Conservation (phyloP, 2,888 invertebrate genomes). For the Melanophora roralis region DNA sequence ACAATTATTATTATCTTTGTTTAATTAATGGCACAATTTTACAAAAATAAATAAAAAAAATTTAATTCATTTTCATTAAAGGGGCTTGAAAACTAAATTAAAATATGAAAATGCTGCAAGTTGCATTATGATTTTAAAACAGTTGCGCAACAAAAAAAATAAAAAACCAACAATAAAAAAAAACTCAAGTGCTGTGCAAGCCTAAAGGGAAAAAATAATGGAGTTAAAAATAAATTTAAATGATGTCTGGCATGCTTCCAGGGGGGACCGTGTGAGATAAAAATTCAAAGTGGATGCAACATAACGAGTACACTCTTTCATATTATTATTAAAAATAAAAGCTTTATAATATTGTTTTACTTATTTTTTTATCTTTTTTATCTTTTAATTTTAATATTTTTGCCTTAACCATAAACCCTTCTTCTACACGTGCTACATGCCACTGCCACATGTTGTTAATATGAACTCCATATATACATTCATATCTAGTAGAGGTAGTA, state of each 20-base stretch:
- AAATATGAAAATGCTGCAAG: slow-evolving; percentile 21
- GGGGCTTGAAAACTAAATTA: slow-evolving; percentile 14
- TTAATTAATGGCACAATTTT: slow-evolving; percentile 28
- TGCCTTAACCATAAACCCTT: slow-evolving; percentile 27
- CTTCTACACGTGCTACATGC: neutral
- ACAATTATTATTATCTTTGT: slow-evolving; percentile 21
- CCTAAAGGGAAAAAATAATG: neutral
- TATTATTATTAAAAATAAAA: slow-evolving; percentile 43
- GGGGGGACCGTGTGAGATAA: neutral
- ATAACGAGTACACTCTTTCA: slow-evolving; percentile 8
- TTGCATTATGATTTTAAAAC: slow-evolving; percentile 37
- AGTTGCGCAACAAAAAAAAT: neutral
- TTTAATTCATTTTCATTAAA: neutral
- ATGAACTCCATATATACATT: neutral
- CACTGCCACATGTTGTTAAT: neutral
- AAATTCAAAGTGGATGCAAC: neutral
- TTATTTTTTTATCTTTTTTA: slow-evolving; percentile 45
- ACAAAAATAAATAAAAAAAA: neutral
- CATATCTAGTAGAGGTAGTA: neutral
- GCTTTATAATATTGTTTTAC: neutral
- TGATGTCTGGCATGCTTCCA: slow-evolving; percentile 3
- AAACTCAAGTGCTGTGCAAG: too few relatives aligned
- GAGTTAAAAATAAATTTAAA: slow-evolving; percentile 8
- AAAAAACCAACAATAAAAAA: too few relatives aligned
- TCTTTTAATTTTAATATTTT: slow-evolving; percentile 36